phyloP scores from a whole-genome alignment of 2,797 vertebrate genomes.

The Coranthus polyacanthus region DNA sequence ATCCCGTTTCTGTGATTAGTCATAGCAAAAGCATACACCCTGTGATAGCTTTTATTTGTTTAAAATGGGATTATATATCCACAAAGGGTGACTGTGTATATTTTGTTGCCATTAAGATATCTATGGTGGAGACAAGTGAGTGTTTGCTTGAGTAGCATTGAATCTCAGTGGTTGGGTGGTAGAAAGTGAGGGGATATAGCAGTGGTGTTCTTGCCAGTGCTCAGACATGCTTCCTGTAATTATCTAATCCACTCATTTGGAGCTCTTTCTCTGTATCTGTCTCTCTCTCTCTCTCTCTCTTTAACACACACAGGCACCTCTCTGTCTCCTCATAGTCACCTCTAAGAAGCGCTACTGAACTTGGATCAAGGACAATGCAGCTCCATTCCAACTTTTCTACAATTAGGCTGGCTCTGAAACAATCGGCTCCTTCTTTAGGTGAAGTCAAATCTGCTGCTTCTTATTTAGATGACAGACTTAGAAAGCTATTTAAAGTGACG shows the following conservation, averaged over 20 bases:
- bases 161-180: conserved; percentile 61
- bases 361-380: conserved; percentile 45
- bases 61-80: conserved; percentile 76
- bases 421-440: conserved; percentile 51
- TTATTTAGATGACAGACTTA: conserved; percentile 55
- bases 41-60: conserved; percentile 70
- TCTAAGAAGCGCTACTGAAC: conserved; percentile 19
- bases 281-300: neutral
- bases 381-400: conserved; percentile 27
- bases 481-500: conserved; percentile 56
- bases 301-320: conserved; percentile 13
- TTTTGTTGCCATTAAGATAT: conserved; percentile 71
- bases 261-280: conserved; percentile 20
- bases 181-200: conserved; percentile 68
- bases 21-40: conserved; percentile 43
- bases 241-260: conserved; percentile 73
- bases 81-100: conserved; percentile 59
- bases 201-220: conserved; percentile 67
- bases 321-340: conserved; percentile 28
- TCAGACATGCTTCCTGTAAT: conserved; percentile 82
- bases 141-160: conserved; percentile 77
- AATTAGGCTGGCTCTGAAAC: conserved; percentile 38
- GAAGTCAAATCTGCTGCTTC: conserved; percentile 43
- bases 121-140: conserved; percentile 62
- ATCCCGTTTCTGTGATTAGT: conserved; percentile 55